A percentile compares a stretch with the other conserved stretches of the same genome.
These are phyloP conservation scores for Nannobrachium achirus DNA, from an alignment of 2,113 vertebrate species.

Conservation along the genomic window DNA sequence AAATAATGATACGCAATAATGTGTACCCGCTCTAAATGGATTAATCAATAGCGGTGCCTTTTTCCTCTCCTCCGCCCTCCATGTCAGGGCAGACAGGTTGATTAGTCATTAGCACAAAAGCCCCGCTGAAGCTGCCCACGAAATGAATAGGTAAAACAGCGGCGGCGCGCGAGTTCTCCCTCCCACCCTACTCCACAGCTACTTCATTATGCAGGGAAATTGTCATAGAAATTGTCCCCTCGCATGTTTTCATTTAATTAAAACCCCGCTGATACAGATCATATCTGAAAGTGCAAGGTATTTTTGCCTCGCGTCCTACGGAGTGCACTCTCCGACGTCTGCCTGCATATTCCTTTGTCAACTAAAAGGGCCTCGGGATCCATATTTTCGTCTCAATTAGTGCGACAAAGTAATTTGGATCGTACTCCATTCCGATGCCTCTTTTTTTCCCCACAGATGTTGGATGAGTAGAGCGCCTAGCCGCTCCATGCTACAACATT, in stretches of 20 bases:
- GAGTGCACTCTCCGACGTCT: no score
- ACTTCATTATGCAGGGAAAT: constrained; percentile 46
- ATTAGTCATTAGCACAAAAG: constrained; percentile 63
- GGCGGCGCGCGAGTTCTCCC: constrained; percentile 21
- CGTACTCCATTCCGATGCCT: no score
- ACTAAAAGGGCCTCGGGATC: no score
- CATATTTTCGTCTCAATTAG: no score
- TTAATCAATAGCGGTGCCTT: constrained; percentile 61
- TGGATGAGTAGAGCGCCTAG: no score
- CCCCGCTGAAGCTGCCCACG: constrained; percentile 47
- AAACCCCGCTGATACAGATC: constrained; percentile 12
- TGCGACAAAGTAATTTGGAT: no score
- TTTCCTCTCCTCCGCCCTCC: constrained; percentile 35
- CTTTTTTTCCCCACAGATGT: no score
- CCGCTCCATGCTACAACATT: not conserved
- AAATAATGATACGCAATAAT: no score
- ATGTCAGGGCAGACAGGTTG: constrained; percentile 51
- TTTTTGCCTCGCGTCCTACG: no score
- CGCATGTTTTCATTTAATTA: constrained; percentile 59
- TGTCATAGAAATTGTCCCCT: constrained; percentile 35
- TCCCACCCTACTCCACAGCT: constrained; percentile 23
- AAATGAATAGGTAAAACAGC: constrained; percentile 42
- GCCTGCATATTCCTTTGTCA: no score
- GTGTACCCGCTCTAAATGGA: no score
- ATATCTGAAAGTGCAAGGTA: not conserved